phyloP scores from a whole-genome alignment of 2,113 vertebrate genomes.

The Gymnobelideus leadbeateri region DNA sequence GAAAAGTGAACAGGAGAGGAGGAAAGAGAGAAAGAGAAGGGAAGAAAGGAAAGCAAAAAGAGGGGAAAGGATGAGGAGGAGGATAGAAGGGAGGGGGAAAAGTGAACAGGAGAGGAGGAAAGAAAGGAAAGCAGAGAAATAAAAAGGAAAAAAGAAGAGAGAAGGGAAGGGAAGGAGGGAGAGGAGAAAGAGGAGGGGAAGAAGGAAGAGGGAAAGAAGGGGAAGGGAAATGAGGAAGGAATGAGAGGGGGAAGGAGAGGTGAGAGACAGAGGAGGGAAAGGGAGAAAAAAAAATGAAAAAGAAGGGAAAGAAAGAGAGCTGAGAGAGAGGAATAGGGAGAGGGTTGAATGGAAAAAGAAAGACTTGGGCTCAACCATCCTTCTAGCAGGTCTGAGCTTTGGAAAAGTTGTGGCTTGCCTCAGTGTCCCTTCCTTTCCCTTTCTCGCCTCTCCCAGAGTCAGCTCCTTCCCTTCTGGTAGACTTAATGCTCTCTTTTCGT shows the following conservation, averaged over 20 bases:
- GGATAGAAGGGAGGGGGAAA: too few relatives aligned
- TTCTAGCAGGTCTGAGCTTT: neutral
- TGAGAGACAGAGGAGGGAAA: too few relatives aligned
- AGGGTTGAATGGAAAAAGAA: too few relatives aligned
- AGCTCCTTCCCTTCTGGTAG: neutral
- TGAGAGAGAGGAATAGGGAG: too few relatives aligned
- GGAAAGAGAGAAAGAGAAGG: neutral
- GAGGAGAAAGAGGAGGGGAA: neutral
- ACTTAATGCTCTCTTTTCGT: neutral
- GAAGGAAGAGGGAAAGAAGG: neutral
- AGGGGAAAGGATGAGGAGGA: neutral
- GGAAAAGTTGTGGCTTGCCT: neutral
- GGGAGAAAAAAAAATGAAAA: too few relatives aligned
- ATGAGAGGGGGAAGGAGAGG: too few relatives aligned
- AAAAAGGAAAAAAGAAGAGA: neutral
- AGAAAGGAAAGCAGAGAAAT: neutral
- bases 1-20: neutral
- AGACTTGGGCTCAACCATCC: too few relatives aligned
- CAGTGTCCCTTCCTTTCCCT: neutral
- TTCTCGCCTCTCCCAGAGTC: neutral
- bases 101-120: too few relatives aligned
- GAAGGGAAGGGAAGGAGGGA: neutral
- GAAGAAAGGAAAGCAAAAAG: too few relatives aligned
- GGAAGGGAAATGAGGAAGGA: neutral
- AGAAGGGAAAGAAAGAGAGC: too few relatives aligned